Percentiles rank a stretch among this genome's conserved stretches.
phyloP scores from a whole-genome alignment of 53 echinoderm and acorn worm species.

The Astropecten irregularis region DNA sequence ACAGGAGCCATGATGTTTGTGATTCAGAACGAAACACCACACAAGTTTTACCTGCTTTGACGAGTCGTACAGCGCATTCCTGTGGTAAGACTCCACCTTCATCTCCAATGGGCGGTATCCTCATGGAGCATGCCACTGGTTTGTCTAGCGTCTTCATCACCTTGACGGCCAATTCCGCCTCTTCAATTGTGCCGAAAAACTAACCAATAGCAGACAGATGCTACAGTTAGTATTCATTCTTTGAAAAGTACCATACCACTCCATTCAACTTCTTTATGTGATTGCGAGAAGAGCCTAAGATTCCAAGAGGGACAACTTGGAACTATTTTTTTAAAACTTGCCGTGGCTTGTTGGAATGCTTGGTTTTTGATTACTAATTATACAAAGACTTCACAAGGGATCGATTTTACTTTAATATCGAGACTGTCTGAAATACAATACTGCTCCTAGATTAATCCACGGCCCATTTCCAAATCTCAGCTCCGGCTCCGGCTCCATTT shows the following conservation, averaged over 20 bases:
- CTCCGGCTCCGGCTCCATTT: too few relatives aligned
- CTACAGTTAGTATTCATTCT: too few relatives aligned
- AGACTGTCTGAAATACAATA: too few relatives aligned
- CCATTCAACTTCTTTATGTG: too few relatives aligned
- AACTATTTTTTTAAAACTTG: too few relatives aligned
- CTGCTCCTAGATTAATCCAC: too few relatives aligned
- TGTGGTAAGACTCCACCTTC: background rate
- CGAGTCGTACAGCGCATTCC: conserved; percentile 65
- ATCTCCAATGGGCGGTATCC: conserved; percentile 54
- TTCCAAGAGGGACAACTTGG: background rate
- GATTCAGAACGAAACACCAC: too few relatives aligned
- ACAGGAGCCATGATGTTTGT: too few relatives aligned
- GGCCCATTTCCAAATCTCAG: too few relatives aligned
- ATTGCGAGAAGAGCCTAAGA: background rate
- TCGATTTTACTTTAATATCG: too few relatives aligned
- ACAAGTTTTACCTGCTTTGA: conserved; percentile 63
- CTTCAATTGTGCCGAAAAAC: conserved; percentile 53
- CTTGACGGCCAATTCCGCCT: conserved; percentile 67
- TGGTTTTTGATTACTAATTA: background rate
- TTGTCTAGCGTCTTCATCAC: conserved; percentile 31
- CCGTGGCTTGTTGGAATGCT: too few relatives aligned
- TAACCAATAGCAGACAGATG: background rate
- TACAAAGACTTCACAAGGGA: background rate
- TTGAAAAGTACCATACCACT: too few relatives aligned
- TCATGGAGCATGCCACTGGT: conserved; percentile 67